Percentiles rank a stretch among this genome's conserved stretches.
Conservation (phyloP, 2,113 vertebrate genomes). For the Neofelis nebulosa region DNA sequence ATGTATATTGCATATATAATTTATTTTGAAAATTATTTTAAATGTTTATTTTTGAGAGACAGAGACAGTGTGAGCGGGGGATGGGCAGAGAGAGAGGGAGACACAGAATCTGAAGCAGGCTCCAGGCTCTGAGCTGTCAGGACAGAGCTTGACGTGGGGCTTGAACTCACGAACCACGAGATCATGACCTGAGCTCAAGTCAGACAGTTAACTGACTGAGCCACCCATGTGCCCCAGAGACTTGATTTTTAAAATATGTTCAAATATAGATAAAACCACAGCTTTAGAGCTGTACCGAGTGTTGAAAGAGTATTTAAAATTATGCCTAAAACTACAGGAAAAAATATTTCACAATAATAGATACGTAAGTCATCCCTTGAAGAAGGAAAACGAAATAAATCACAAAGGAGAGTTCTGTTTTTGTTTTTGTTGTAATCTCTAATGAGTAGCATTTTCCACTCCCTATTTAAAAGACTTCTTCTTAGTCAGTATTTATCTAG, state of each 20-base stretch:
- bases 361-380: not conserved
- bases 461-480: not conserved
- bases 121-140: no score
- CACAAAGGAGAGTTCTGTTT: not conserved
- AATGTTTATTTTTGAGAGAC: no score
- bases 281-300: not conserved
- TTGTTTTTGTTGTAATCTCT: not conserved
- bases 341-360: not conserved
- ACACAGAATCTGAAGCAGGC: no score
- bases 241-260: not conserved
- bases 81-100: no score
- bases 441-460: not conserved
- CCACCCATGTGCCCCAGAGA: no score
- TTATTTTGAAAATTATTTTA: no score
- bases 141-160: no score
- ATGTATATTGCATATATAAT: not conserved
- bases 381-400: not conserved
- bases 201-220: no score
- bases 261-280: not conserved
- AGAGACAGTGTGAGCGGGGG: no score
- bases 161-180: no score
- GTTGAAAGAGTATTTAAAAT: not conserved
- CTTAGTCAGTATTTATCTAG: not conserved
- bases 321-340: not conserved
- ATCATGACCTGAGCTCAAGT: no score